Evolutionary conservation across 2,888 invertebrate species (phyloP), one percentile per base, ranked within the genome.

Genomic region (Latheticus oryzae): DNA sequence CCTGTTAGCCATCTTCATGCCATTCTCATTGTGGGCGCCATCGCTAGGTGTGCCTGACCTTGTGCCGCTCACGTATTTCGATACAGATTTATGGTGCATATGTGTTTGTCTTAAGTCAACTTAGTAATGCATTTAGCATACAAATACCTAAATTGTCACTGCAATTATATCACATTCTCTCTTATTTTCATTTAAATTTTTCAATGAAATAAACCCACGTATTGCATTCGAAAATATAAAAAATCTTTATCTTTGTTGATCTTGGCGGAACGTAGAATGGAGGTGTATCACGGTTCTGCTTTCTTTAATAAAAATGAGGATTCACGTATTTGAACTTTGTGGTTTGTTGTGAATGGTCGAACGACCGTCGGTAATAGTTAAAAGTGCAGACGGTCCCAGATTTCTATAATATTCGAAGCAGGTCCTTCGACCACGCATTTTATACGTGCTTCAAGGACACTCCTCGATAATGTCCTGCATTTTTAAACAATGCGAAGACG

Each of bases 41-140:
- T 70, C 68, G 60, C 60, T 66, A 71, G 73, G 72, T 63, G 72
- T 65, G 72, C 65, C 67, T 68, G 72, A 72, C 72, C 72, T 72
- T 72, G 71, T 69, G 66, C 64, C 64, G 65, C 67, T 66, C 71
- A 70, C 70, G 71, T 69, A 66, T 47, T 57, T 61, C 68, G 63
- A 68, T 68, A 65, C 56, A 65, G 66, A 68, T 68, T 68, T 67
- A 68, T 66, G 58, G 62, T 60, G 59, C 58, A 62, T 63, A 62
- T 63, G 58, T 62, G 60, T 55, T 50, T 60, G 62, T 55, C 59
- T n/a, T 56, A 58, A 55, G 48, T 50, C 52, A 42, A 33, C 45
- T 58, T 51, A 16, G 54, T 60, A 52, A 58, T 65, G 65, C 66
- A 64, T 45, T 56, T 47, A 57, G 65, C 62, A 65, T 65, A 59